phyloP scores from a whole-genome alignment of 1,140 invertebrate genomes.

The Cotesia chilonis region DNA sequence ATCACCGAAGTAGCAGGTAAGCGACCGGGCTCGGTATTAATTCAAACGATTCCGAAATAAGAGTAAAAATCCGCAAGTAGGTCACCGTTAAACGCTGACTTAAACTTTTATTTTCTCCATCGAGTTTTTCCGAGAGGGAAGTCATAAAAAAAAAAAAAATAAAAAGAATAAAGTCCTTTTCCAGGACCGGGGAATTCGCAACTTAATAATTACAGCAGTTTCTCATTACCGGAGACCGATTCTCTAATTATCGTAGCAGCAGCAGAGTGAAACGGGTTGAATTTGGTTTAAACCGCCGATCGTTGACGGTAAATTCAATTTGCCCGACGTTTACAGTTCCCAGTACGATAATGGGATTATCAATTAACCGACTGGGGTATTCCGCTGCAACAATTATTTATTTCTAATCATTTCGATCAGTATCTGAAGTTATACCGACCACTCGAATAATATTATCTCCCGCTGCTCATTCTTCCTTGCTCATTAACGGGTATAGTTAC shows the following conservation, averaged over 20 bases:
- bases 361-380: conserved; percentile 42
- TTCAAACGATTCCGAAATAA: not conserved
- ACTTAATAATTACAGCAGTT: conserved; percentile 22
- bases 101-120: conserved; percentile 3
- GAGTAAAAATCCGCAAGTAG: not conserved
- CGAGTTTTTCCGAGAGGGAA: not conserved
- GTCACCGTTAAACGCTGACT: not conserved
- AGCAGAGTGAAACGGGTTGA: conserved; percentile 36
- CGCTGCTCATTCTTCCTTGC: too few relatives aligned
- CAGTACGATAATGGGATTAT: conserved; percentile 46
- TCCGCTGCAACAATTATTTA: conserved; percentile 36
- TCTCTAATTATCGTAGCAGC: conserved; percentile 39
- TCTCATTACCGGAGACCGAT: conserved; percentile 28
- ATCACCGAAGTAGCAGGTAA: conserved; percentile 59
- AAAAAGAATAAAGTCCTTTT: too few relatives aligned
- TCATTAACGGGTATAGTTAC: too few relatives aligned
- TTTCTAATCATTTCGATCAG: conserved; percentile 34
- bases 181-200: not conserved
- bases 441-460: not conserved
- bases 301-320: conserved; percentile 45
- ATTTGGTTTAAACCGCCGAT: conserved; percentile 43
- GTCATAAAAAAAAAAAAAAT: not conserved
- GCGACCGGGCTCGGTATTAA: conserved; percentile 27
- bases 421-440: conserved; percentile 4
- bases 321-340: conserved; percentile 43